Evolutionary conservation across 2,888 invertebrate species (phyloP), one percentile per base, ranked within the genome.

Genomic region (Gastrophysa polygoni): DNA sequence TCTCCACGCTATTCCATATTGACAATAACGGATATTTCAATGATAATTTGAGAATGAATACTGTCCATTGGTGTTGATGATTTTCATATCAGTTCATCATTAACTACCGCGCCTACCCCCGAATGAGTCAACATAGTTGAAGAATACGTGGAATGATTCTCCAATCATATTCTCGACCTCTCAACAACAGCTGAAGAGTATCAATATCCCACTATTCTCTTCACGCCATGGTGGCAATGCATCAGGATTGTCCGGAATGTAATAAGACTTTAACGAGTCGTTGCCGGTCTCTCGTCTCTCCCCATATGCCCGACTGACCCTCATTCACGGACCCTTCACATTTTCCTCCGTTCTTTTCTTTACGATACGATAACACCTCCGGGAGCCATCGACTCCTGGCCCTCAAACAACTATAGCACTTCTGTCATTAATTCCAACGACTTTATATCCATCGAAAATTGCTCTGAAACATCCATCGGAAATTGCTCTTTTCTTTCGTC

Each of bases 291-390:
- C 67, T 68, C 66, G 66, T 68, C 69, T 69, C 66, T 66, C 66
- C 60, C 71, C 60, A 62, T 62, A 66, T 43, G 54, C 55, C 38
- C 64, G 47, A 61, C 63, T 68, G 69, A 64, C 68, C 68, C 62
- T 68, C 65, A 69, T 69, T 68, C 72, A 60, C 61, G 57, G 67
- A 62, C 38, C 69, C 58, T 68, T 68, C 66, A 69, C 69, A 66
- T 68, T 70, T 70, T 62, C 68, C 67, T 69, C 68, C 64, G 56
- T 68, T 64, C 68, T 64, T 67, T 68, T 67, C 65, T 67, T 64
- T 68, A 63, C 70, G 69, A 64, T 66, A 66, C 68, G 67, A 73
- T 71, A 73, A 71, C 71, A 71, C 73, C 73, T 72, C 59, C 55
- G 71, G 73, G 73, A 70, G 66, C 66, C 73, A 70, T 69, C 69